Percentiles rank a stretch among this genome's conserved stretches.
Conservation (phyloP, 2,797 vertebrate genomes). For the Forpus xanthops region DNA sequence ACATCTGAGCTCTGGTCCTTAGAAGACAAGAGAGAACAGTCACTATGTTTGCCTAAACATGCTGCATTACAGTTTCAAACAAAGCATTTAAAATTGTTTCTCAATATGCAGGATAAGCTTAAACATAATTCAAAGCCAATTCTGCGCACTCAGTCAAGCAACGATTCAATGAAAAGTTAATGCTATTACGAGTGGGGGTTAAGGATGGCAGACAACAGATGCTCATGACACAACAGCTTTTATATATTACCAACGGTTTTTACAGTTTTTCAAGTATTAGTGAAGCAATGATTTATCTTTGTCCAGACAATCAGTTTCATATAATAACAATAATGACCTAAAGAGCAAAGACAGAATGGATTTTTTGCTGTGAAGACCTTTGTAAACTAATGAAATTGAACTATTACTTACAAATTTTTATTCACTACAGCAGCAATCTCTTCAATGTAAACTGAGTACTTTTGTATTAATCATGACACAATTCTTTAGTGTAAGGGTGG, state of each 20-base stretch:
- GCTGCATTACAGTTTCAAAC: conserved; percentile 30
- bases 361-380: background rate
- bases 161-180: background rate
- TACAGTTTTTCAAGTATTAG: background rate
- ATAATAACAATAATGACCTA: background rate
- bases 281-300: background rate
- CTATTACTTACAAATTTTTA: background rate
- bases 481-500: too few species aligned
- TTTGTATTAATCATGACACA: background rate
- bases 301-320: background rate
- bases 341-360: background rate
- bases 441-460: background rate
- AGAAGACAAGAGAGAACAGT: background rate
- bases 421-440: background rate
- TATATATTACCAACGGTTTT: background rate
- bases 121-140: background rate
- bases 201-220: background rate
- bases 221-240: background rate
- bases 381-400: background rate
- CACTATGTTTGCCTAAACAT: conserved; percentile 30
- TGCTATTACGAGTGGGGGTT: background rate
- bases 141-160: conserved; percentile 5
- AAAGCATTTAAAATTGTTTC: background rate
- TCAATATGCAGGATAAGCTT: background rate
- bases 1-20: background rate